A percentile compares a stretch with the other conserved stretches of the same genome.
These are phyloP conservation scores for Helogale parvula DNA, from an alignment of 2,113 vertebrate genomes.

Conservation along the genomic window DNA sequence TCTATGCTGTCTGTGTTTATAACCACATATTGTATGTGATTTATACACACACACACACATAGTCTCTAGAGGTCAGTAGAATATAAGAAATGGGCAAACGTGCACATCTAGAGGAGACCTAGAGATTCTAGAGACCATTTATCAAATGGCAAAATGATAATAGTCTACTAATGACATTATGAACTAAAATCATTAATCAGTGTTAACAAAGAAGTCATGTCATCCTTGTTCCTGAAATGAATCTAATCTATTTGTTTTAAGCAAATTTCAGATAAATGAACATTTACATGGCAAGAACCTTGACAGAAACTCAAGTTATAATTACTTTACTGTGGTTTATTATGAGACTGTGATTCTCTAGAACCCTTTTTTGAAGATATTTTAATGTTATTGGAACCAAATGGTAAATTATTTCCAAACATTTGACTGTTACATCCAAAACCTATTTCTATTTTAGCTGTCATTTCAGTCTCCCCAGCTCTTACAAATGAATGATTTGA, in stretches of 20 bases:
- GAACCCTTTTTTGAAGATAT: slow-evolving; percentile 38
- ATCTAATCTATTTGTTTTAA: slow-evolving; percentile 85
- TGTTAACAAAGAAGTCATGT: slow-evolving; percentile 80
- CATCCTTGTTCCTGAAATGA: slow-evolving; percentile 83
- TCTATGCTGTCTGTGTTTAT: neutral
- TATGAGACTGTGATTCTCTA: slow-evolving; percentile 58
- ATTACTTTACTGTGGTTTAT: slow-evolving; percentile 80
- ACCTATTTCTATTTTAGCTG: slow-evolving; percentile 55
- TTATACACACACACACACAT: slow-evolving; percentile 68
- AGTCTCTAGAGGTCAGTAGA: slow-evolving; percentile 92
- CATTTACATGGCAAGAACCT: slow-evolving; percentile 75
- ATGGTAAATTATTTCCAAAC: slow-evolving; percentile 59
- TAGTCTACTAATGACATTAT: slow-evolving; percentile 78
- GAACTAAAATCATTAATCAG: slow-evolving; percentile 84
- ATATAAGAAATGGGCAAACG: slow-evolving; percentile 86
- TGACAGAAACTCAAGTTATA: slow-evolving; percentile 79
- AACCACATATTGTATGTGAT: neutral
- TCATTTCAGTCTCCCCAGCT: neutral
- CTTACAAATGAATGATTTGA: slow-evolving; percentile 58
- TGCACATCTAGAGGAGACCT: slow-evolving; percentile 65
- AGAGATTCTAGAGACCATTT: slow-evolving; percentile 57
- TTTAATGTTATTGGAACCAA: slow-evolving; percentile 49
- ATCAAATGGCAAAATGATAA: slow-evolving; percentile 76
- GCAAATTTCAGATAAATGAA: slow-evolving; percentile 83
- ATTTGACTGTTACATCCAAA: slow-evolving; percentile 15